phyloP scores from a whole-genome alignment of 2,888 invertebrate species.

The Drosophila prostipennis region DNA sequence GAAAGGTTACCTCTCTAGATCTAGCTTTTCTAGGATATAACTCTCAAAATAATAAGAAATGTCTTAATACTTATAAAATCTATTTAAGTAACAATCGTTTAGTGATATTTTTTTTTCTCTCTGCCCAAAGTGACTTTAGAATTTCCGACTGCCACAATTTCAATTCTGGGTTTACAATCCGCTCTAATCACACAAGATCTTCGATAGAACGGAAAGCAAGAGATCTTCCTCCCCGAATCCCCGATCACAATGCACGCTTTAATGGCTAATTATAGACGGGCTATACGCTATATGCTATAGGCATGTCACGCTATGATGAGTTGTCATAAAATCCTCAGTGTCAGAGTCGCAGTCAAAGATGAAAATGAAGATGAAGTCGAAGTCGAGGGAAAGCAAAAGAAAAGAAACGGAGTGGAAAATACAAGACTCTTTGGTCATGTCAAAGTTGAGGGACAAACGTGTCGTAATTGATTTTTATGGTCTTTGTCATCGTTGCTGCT shows the following conservation, averaged over 20 bases:
- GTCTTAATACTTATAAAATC: too few species aligned
- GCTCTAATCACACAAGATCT: constrained; percentile 40
- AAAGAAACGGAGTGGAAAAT: constrained; percentile 3
- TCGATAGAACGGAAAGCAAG: constrained; percentile 27
- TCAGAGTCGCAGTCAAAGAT: constrained; percentile 25
- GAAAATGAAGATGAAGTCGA: constrained; percentile 16
- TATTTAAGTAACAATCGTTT: too few species aligned
- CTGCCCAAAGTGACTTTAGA: constrained; percentile 40
- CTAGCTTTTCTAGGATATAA: too few species aligned
- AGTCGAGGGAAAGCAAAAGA: background rate
- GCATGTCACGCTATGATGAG: constrained; percentile 80
- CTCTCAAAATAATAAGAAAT: too few species aligned
- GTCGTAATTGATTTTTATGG: constrained; percentile 80
- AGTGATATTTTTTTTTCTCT: background rate
- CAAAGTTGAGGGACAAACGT: constrained; percentile 76
- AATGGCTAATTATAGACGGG: constrained; percentile 81
- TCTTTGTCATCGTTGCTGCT: constrained; percentile 65
- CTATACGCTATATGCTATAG: constrained; percentile 35
- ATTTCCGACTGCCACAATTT: constrained; percentile 47
- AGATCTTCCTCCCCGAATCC: constrained; percentile 25
- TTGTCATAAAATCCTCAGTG: constrained; percentile 80
- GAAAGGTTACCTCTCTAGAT: too few species aligned
- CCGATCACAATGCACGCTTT: constrained; percentile 78
- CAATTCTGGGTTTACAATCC: constrained; percentile 48
- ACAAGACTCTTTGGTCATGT: constrained; percentile 52